Base-by-base conservation (phyloP, 2,113 vertebrate genomes). In the Calyptommatus sinebrachiatus region DNA sequence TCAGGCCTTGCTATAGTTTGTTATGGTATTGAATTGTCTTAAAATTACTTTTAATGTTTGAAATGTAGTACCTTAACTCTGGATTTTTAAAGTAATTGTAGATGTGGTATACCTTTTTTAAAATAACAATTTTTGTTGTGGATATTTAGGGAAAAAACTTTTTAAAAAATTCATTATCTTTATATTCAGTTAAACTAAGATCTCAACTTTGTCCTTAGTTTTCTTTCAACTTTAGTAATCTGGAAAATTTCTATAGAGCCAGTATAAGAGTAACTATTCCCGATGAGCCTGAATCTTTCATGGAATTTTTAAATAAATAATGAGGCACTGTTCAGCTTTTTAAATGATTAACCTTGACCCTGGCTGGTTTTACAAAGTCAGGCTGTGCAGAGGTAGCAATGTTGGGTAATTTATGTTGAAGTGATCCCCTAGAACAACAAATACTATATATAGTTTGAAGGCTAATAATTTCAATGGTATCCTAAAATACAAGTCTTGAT, bases 301-400 rank as follows among this genome's bases (percentile, higher is more conserved):
- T 61, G 71, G 66, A 24, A 70, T 29, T 81, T 68, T 75, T 69
- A 31, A 81, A 78, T 78, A 78, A 74, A 67, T 68, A 79, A 79
- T 79, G 41, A 79, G 69, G 41, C 41, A 72, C 35, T 20, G 21
- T 68, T 31, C 48, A 66, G 28, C 26, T 74, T 50, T 45, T 74
- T 74, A 46, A 81, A 74, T 75, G 35, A 75, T 74, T 81, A 75
- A 75, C 66, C 66, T 75, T 81, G 66, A 31, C 53, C 7, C 35
- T 46, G n/a, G 35, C 53, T 41, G 18, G 53, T 46, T 81, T 66
- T 66, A 62, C 46, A 66, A 81, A 75, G 53, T 81, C 50, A 81
- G 11, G 41, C 46, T 81, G 79, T 81, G 35, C 50, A 29, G 72
- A 61, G 60, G 35, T 69, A 81, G 50, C 8, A 28, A 69, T 74